Evolutionary conservation across 2,888 invertebrate species (phyloP).

Genomic region (Julus scandinavius): DNA sequence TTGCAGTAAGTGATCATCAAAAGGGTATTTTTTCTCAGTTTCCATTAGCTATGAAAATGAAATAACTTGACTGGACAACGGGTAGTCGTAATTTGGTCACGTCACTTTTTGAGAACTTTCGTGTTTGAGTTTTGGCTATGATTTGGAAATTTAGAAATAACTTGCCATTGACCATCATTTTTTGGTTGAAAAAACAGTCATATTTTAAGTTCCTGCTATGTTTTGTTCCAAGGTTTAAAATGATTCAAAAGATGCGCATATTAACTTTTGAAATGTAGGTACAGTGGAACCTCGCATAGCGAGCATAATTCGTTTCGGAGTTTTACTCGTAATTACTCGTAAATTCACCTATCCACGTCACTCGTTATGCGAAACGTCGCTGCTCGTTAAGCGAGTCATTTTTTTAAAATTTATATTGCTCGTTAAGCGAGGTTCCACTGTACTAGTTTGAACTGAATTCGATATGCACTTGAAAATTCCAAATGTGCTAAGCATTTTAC

Average conservation of each 20-base stretch:
- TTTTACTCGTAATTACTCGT: too few relatives aligned
- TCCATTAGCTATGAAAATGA: not conserved
- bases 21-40: not conserved
- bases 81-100: not conserved
- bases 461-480: too few relatives aligned
- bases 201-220: not conserved
- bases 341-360: too few relatives aligned
- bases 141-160: not conserved
- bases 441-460: too few relatives aligned
- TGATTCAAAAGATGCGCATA: not conserved
- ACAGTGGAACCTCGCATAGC: too few relatives aligned
- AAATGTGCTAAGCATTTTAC: too few relatives aligned
- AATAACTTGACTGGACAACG: not conserved
- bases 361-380: too few relatives aligned
- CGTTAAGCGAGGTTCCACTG: too few relatives aligned
- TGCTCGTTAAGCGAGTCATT: too few relatives aligned
- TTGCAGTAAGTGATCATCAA: slow-evolving; percentile 35
- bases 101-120: not conserved
- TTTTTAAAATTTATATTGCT: too few relatives aligned
- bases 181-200: not conserved
- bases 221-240: not conserved
- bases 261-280: not conserved
- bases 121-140: not conserved
- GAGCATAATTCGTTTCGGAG: too few relatives aligned
- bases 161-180: not conserved